Base-by-base conservation (phyloP, 2,113 vertebrate species). In the Hypanus sabinus region DNA sequence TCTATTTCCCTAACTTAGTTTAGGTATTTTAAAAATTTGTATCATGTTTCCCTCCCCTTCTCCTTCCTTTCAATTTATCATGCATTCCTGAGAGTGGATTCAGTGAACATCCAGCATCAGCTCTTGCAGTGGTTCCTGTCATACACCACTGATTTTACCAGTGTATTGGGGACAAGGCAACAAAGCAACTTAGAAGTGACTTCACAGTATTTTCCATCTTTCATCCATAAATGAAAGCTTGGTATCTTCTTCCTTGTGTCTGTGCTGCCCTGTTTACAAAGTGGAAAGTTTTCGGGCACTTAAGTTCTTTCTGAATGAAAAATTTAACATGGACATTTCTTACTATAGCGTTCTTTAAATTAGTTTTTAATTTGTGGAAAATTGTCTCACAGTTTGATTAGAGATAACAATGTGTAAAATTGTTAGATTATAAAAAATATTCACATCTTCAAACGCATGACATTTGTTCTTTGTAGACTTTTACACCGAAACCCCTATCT, bases 351-450 rank as follows among this genome's bases (percentile, higher is more conserved):
- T 55, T 83, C 55, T 2, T 30, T 88, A 88, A 88, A 65, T 88
- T 3, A 88, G 85, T 62, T 88, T 88, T 88, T 62, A 88, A 88
- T 88, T 88, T 88, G 30, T 65, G 14, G 85, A 88, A 62, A 88
- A 88, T 88, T 33, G 85, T 62, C 85, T 88, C 30, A 88, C 57
- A 65, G 27, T 88, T 88, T 88, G 85, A 62, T 88, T 14, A 62
- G 5, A 5, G 12, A 88, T 88, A 88, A 60, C 85, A 88, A n/a
- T 5, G 30, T 88, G 85, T 30, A 88, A 88, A 88, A 65, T 87
- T 87, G 57, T 30, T 12, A 60, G 55, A 87, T 87, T 87, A 87
- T 87, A 60, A 60, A 87, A 46, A 62, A 88, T 65, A 88, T 5
- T 62, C 57, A 62, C 62, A 88, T 88, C 83, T 87, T 87, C 83